phyloP scores from a whole-genome alignment of 2,113 vertebrate genomes.

The Elephantulus edwardii region DNA sequence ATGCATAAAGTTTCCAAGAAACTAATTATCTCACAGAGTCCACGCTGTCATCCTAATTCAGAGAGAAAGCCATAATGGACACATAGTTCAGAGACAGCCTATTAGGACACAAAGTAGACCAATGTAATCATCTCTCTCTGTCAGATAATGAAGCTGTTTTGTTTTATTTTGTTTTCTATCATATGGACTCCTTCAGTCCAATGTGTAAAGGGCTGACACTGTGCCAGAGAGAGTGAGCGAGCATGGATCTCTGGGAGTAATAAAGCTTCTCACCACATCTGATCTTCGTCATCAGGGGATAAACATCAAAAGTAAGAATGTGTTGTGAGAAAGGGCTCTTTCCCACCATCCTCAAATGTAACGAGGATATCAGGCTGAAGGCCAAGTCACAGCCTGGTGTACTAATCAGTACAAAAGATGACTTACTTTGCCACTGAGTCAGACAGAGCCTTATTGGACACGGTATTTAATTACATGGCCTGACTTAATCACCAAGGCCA shows the following conservation, averaged over 20 bases:
- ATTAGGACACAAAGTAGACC: neutral
- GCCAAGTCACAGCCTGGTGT: neutral
- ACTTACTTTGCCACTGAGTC: neutral
- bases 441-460: neutral
- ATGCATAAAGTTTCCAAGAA: slow-evolving; percentile 55
- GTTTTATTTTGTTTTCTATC: slow-evolving; percentile 51
- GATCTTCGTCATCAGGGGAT: neutral
- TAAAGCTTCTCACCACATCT: neutral
- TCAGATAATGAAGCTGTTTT: slow-evolving; percentile 43
- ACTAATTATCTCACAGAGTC: slow-evolving; percentile 46
- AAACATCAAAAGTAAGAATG: neutral
- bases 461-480: neutral
- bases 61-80: neutral
- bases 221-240: neutral
- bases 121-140: slow-evolving; percentile 47
- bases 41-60: neutral
- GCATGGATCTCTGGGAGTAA: neutral
- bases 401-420: neutral
- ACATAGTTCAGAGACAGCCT: slow-evolving; percentile 27
- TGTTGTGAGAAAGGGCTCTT: neutral
- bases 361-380: neutral
- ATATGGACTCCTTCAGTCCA: neutral
- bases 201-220: neutral
- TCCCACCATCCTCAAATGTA: neutral
- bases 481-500: neutral